Evolutionary conservation across 2,113 vertebrate genomes (phyloP), one percentile per base, ranked within the genome.

Genomic region (Anseranas semipalmata): DNA sequence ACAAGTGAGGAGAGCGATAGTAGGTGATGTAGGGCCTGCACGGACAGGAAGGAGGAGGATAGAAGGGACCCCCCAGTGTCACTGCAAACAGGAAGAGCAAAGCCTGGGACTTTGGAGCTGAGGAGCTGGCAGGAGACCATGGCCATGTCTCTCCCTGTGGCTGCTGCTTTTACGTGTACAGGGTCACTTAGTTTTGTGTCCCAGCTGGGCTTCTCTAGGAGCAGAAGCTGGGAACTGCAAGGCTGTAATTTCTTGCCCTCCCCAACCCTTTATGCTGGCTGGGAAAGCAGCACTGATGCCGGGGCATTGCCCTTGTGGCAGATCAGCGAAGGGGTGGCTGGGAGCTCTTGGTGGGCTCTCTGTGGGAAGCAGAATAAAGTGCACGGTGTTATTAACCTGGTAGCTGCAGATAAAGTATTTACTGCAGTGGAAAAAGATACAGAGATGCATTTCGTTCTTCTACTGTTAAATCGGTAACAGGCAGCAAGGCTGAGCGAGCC

Each of bases 321-420:
- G 25, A 32, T 45, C 30, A 78, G 60, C 1, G 2, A 6, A 8
- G 27, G 17, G 37, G 7, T 15, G 33, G 4, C 20, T 50, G 35
- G 35, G 39, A 55, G 39, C 39, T 88, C 45, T 46, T 0, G 0
- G 9, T 9, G 11, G 18, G 41, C 43, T 50, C 30, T 30, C 68
- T 20, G n/a, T 10, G 18, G 55, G 62, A 62, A 88, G 55, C 56
- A 39, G 65, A 86, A 67, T 46, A 52, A 17, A 9, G 43, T 7
- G 62, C 18, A 15, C 0, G 1, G 2, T 19, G 46, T 73, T 58
- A 46, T 87, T 80, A 63, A 83, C 20, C 86, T 63, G 67, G 76
- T 80, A 70, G 90, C 92, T 95, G 93, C 62, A 95, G 87, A 66
- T 82, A 62, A 93, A 60, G 12, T 91, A 75, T 94, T 94, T 37